phyloP scores from a whole-genome alignment of 2,113 vertebrate genomes.

The Ramphastos sulfuratus region DNA sequence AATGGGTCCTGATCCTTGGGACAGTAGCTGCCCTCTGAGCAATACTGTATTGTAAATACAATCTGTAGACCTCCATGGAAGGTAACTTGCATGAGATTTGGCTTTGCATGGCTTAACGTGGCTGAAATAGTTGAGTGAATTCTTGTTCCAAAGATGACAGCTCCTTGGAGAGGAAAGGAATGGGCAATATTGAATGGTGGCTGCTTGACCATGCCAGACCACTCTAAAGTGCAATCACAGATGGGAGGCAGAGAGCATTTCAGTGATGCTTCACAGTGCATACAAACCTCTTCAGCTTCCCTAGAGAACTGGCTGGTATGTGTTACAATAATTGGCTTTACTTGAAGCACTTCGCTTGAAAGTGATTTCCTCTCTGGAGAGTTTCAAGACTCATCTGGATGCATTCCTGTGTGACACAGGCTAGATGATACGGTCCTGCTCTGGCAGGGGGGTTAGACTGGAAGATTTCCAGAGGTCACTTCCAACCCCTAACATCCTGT shows the following conservation, averaged over 20 bases:
- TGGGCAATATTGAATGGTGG: not conserved
- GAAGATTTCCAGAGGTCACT: no score
- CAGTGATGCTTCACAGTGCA: not conserved
- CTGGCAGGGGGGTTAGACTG: no score
- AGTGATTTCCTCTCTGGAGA: not conserved
- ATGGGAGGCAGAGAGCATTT: rapidly evolving
- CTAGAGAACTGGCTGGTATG: not conserved
- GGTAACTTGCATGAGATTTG: not conserved
- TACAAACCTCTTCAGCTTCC: not conserved
- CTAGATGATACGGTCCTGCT: no score
- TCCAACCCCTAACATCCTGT: no score
- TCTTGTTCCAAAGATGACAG: not conserved
- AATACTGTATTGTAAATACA: rapidly evolving
- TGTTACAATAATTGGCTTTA: not conserved
- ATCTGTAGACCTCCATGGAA: not conserved
- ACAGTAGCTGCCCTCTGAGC: not conserved
- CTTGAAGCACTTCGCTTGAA: not conserved
- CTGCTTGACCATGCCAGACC: not conserved
- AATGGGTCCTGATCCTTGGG: not conserved
- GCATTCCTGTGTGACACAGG: no score
- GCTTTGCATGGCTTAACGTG: not conserved
- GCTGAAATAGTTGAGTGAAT: not conserved
- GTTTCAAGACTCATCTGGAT: no score
- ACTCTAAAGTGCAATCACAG: rapidly evolving
- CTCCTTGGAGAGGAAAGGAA: not conserved